phyloP scores from a whole-genome alignment of 2,113 vertebrate genomes.

The Triplophysa siluroides region DNA sequence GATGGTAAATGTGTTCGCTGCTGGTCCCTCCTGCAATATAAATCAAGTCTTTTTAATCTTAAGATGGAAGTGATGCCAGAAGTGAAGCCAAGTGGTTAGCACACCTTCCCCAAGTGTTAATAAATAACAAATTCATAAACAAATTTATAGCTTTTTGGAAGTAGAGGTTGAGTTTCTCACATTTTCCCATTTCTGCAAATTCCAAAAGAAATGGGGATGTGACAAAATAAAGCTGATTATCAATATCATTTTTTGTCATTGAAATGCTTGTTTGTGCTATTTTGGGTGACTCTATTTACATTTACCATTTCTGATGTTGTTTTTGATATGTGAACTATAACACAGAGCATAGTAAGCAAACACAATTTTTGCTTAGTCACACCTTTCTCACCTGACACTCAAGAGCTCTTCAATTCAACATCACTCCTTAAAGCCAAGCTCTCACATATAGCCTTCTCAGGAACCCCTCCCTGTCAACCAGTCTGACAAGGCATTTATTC shows the following conservation, averaged over 20 bases:
- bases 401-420: not conserved
- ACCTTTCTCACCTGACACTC: not conserved
- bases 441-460: not conserved
- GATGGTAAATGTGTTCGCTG: not conserved
- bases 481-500: slow-evolving; percentile 45
- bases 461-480: slow-evolving; percentile 35
- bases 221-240: not conserved
- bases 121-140: no score
- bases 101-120: no score
- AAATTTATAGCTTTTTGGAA: no score
- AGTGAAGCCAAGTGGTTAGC: no score
- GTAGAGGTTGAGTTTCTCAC: no score
- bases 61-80: no score
- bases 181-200: no score
- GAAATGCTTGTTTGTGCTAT: not conserved
- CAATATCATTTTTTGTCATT: not conserved
- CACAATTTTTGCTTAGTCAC: slow-evolving; percentile 8
- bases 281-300: not conserved
- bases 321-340: not conserved
- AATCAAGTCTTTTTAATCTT: no score
- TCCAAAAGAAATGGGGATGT: not conserved
- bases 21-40: no score
- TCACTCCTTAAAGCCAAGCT: not conserved
- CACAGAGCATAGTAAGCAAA: not conserved
- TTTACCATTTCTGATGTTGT: not conserved